Conservation (phyloP, 2,888 invertebrate species). For the Xestia c-nigrum region DNA sequence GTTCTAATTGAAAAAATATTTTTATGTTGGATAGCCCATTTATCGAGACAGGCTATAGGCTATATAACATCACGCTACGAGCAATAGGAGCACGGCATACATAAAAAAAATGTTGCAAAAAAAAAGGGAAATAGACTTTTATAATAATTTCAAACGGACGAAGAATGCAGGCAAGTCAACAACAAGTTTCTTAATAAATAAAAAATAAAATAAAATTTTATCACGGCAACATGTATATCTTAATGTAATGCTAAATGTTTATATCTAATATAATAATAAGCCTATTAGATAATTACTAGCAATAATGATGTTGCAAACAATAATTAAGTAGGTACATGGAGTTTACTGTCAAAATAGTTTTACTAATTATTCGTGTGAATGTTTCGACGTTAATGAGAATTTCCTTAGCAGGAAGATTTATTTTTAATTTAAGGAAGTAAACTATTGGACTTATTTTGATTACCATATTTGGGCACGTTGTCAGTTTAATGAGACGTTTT, state of each 20-base stretch:
- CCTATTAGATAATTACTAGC: neutral
- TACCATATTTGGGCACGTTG: neutral
- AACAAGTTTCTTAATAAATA: too few relatives aligned
- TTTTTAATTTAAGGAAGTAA: neutral
- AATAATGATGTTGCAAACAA: conserved; percentile 18
- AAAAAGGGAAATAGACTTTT: too few relatives aligned
- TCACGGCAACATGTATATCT: neutral
- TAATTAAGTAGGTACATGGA: neutral
- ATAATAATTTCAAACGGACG: too few relatives aligned
- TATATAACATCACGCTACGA: too few relatives aligned
- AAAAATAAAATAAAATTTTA: too few relatives aligned
- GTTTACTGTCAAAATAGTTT: conserved; percentile 6
- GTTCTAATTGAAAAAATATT: too few relatives aligned
- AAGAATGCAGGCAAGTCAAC: too few relatives aligned
- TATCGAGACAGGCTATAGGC: too few relatives aligned
- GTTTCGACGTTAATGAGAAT: neutral
- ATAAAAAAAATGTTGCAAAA: too few relatives aligned
- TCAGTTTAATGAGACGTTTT: too few relatives aligned
- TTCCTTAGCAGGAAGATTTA: neutral
- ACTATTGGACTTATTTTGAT: neutral
- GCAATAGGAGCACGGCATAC: too few relatives aligned
- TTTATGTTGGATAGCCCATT: too few relatives aligned
- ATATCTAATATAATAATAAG: neutral
- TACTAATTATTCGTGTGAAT: conserved; percentile 28
- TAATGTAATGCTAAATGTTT: neutral